A percentile compares a stretch with the other conserved stretches of the same genome.
Conservation (phyloP, 2,113 vertebrate genomes). For the Hemiscyllium ocellatum region DNA sequence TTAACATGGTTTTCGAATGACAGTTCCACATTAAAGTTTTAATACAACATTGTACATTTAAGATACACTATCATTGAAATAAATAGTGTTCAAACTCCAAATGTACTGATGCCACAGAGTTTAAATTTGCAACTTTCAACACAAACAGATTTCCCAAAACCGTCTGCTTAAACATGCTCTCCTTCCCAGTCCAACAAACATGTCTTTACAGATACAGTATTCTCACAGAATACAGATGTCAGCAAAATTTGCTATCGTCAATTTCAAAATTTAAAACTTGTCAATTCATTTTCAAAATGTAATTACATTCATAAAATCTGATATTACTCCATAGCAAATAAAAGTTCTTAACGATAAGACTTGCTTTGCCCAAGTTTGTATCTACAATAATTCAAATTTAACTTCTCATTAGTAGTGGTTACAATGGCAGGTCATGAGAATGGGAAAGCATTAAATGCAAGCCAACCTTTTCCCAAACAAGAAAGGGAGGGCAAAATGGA, state of each 20-base stretch:
- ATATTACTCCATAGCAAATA: neutral
- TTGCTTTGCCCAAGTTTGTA: neutral
- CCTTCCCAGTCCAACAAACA: neutral
- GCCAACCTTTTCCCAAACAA: neutral
- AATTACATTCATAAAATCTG: neutral
- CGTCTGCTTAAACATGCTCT: neutral
- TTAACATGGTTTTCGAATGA: neutral
- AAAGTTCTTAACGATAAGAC: neutral
- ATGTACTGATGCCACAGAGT: neutral
- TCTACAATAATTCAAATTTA: neutral
- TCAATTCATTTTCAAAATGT: neutral
- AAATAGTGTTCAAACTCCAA: too few relatives aligned
- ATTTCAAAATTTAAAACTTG: neutral
- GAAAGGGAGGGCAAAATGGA: neutral
- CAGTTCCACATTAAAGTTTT: neutral
- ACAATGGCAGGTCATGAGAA: neutral
- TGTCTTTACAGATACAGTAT: neutral
- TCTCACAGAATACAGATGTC: neutral
- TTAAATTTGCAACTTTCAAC: neutral
- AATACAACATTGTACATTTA: neutral
- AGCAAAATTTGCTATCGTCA: neutral
- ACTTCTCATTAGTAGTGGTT: neutral
- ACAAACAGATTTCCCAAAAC: neutral
- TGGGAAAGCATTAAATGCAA: neutral
- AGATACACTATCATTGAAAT: neutral